Base-by-base conservation (phyloP, 2,113 vertebrate genomes). In the Zeus faber region DNA sequence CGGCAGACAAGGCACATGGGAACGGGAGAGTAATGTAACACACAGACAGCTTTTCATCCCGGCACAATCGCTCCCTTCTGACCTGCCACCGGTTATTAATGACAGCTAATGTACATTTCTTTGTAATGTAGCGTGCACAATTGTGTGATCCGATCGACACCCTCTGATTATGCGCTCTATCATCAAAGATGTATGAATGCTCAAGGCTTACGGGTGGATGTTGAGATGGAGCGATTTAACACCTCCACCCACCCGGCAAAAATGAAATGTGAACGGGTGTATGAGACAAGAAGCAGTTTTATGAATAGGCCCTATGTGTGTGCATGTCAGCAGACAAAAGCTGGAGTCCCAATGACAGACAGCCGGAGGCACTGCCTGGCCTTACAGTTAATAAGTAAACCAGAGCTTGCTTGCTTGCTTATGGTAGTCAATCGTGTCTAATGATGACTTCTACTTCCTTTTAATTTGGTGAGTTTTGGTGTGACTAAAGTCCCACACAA, bases 81-180 rank as follows among this genome's bases (percentile, higher is more conserved):
- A 76, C 62, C 70, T 76, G 78, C 79, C 83, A 84, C 39, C 48
- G 31, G 69, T 80, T 80, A 85, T 85, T 81, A 83, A 87, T 85
- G 85, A 81, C 59, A 49, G 74, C 64, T 79, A 71, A 81, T 74
- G 62, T 70, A 80, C 62, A 76, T 67, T 22, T 16, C 74, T 81
- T 77, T 79, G 74, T 77, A 58, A 53, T 29, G 29, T 39, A 70
- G 53, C 25, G 33, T 50, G 26, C 26, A 5, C n/a, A n/a, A n/a
- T 54, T 67, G 40, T 43, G 37, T 70, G 39, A 18, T 45, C 44
- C 49, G 52, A 59, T 75, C 68, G 41, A 29, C 73, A 29, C 73
- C 71, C 72, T 74, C 53, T 27, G 43, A 69, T 65, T 54, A 62
- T 5, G 11, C 8, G 4, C 18, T 22, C 10, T 23, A 7, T 21